These are phyloP conservation scores for Idris sp. DNA, from an alignment of 1,140 invertebrate genomes.

Conservation along the genomic window DNA sequence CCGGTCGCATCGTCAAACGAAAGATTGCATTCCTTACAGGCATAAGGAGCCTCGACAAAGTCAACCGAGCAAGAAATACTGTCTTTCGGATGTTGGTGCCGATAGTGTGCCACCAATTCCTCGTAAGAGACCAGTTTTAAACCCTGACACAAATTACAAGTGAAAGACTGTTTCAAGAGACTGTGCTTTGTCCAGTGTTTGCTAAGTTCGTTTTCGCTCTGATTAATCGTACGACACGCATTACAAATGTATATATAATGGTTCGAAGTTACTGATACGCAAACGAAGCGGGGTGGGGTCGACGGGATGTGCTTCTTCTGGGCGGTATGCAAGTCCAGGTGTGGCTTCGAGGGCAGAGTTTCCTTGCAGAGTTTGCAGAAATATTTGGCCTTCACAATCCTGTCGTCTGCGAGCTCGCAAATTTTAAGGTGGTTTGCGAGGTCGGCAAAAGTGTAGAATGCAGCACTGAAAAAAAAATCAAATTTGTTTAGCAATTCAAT, in stretches of 20 bases:
- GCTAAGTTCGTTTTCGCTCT: constrained; percentile 41
- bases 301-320: constrained; percentile 45
- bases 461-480: too few species aligned
- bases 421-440: background rate
- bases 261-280: constrained; percentile 16
- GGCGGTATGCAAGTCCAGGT: constrained; percentile 59
- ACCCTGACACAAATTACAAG: constrained; percentile 41
- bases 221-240: constrained; percentile 47
- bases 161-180: constrained; percentile 28
- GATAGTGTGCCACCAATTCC: constrained; percentile 49
- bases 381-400: background rate
- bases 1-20: constrained; percentile 37
- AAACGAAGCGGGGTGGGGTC: constrained; percentile 28
- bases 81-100: constrained; percentile 23
- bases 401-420: background rate
- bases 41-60: constrained; percentile 27
- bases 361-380: constrained; percentile 61
- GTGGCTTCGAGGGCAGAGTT: constrained; percentile 27
- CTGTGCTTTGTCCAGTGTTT: constrained; percentile 66
- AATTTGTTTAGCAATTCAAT: too few species aligned
- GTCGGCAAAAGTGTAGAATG: too few species aligned
- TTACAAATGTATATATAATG: constrained; percentile 59
- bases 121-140: constrained; percentile 11
- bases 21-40: constrained; percentile 61
- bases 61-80: constrained; percentile 49